Conservation (phyloP, 2,797 vertebrate genomes). For the Clarias pachynema region DNA sequence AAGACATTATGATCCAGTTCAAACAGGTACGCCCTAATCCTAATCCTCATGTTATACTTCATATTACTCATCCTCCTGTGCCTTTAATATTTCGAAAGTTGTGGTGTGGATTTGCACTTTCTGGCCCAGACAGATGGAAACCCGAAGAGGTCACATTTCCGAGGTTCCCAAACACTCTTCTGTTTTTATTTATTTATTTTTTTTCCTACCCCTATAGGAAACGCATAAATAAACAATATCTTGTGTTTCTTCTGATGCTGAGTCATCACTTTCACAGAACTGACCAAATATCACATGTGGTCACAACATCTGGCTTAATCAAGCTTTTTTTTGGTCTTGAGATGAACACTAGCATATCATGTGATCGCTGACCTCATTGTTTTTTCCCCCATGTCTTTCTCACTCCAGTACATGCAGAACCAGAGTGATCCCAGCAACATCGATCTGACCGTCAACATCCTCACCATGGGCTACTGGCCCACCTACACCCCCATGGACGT, state of each 20-base stretch:
- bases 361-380: neutral
- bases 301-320: neutral
- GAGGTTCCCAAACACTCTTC: neutral
- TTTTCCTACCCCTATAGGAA: neutral
- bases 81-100: neutral
- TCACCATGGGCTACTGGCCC: constrained; percentile 99
- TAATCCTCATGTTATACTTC: neutral
- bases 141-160: neutral
- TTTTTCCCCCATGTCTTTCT: neutral
- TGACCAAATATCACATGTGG: constrained; percentile 23
- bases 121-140: neutral
- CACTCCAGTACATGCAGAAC: constrained; percentile 92
- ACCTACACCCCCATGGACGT: constrained; percentile 98
- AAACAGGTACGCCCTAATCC: constrained; percentile 84
- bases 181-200: neutral
- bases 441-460: constrained; percentile 97
- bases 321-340: neutral
- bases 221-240: neutral
- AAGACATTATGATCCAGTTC: constrained; percentile 99
- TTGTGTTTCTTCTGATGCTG: neutral
- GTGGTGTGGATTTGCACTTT: neutral
- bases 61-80: neutral
- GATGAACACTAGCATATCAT: neutral
- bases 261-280: neutral
- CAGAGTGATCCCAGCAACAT: constrained; percentile 98